These are phyloP conservation scores for Datnioides undecimradiatus DNA, from an alignment of 2,113 vertebrate genomes.

Conservation along the genomic window DNA sequence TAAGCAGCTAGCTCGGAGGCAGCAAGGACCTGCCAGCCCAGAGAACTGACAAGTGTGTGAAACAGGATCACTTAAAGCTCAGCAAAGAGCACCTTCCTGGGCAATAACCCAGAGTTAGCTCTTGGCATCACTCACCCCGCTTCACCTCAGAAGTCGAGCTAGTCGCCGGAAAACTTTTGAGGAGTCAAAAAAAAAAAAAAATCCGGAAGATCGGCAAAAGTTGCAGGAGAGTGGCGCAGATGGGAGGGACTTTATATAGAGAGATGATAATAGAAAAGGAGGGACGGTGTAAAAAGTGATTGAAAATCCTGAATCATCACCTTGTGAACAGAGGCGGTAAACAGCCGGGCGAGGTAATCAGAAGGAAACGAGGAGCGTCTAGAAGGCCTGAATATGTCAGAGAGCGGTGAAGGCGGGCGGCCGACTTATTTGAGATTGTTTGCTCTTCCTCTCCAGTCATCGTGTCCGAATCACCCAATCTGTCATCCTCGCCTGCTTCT, in stretches of 20 bases:
- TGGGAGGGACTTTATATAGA: background rate
- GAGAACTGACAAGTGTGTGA: constrained; percentile 81
- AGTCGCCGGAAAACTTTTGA: constrained; percentile 43
- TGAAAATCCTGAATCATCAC: constrained; percentile 73
- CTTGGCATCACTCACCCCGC: constrained; percentile 59
- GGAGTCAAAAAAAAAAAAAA: constrained; percentile 32
- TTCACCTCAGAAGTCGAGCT: constrained; percentile 58
- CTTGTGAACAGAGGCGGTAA: constrained; percentile 46
- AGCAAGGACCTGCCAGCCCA: constrained; percentile 73
- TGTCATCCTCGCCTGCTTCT: constrained; percentile 58
- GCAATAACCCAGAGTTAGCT: constrained; percentile 64
- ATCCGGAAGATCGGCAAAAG: background rate
- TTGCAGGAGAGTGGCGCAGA: background rate
- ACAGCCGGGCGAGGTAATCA: constrained; percentile 66
- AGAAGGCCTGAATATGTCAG: constrained; percentile 78
- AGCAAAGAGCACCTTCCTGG: constrained; percentile 64
- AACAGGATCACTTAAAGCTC: constrained; percentile 82
- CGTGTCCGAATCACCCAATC: constrained; percentile 43
- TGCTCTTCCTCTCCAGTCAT: constrained; percentile 53
- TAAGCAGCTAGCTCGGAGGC: constrained; percentile 71
- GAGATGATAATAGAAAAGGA: constrained; percentile 24
- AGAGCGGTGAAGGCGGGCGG: constrained; percentile 25
- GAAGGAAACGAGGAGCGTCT: constrained; percentile 61
- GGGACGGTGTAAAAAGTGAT: constrained; percentile 41
- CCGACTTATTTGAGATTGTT: constrained; percentile 44